Evolutionary conservation across 2,888 invertebrate genomes (phyloP), one percentile per base, ranked within the genome.

Genomic region (Rotaria sp.): DNA sequence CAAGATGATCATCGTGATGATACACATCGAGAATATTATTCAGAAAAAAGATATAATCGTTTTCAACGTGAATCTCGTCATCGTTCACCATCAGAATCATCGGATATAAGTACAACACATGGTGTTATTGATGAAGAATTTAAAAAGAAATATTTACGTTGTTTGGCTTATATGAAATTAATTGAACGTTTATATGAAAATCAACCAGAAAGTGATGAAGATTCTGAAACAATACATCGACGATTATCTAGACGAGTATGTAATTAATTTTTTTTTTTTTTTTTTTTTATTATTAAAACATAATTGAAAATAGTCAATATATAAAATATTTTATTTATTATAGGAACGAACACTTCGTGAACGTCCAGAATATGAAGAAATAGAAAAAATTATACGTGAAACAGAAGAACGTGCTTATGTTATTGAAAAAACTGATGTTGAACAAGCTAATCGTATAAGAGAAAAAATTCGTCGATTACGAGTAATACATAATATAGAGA

Each of bases 61-160:
- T 26, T 24, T 38, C 41, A 80, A n/a, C 80, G 80, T 45, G 26
- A 80, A 80, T 38, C 80, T 26, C 80, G 35, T 80, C 75, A 75
- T 26, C 80, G 80, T 1, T 80, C 80, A 80, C 80, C 80, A 80
- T 80, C 80, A 2, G 80, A 80, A 80, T 80, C 80, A 26, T 80
- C 80, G 8, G 80, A 80, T 84, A 26, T 52, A 24, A 45, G 41
- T 26, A 52, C 84, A 13, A 55, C 50, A 26, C 41, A 48, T 13
- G 84, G 55, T 24, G 50, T 84, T 35, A 84, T 55, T 38, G 84
- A 84, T 84, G 84, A 84, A 18, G 84, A 84, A 52, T 84, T 84
- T 84, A 50, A 55, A n/a, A 84, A 84, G 26, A 84, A 84, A 55
- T 84, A 84, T 52, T 24, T 50, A 35, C 84, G 84, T 24, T 84